These are phyloP conservation scores for Samia ricini DNA, from an alignment of 1,140 invertebrate species.

Conservation along the genomic window DNA sequence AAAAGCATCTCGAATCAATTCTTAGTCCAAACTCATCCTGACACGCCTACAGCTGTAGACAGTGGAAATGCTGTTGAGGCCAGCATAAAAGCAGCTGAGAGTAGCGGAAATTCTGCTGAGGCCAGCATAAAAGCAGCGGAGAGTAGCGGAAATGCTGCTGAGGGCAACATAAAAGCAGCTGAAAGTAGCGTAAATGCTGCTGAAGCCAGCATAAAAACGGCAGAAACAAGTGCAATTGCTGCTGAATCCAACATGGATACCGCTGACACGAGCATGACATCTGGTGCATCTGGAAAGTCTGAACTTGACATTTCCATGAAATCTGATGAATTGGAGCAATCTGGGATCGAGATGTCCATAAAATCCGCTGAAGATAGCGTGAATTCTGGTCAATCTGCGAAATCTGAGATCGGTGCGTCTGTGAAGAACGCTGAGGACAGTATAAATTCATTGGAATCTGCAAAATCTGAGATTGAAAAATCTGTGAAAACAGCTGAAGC, in stretches of 20 bases:
- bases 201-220: slow-evolving; percentile 3
- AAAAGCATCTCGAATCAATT: slow-evolving; percentile 14
- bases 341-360: background rate
- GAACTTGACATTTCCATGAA: background rate
- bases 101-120: slow-evolving; percentile 12
- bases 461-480: slow-evolving; percentile 1
- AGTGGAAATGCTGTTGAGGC: background rate
- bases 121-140: background rate
- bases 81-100: background rate
- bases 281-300: background rate
- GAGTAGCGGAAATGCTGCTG: slow-evolving; percentile 5
- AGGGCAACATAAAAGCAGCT: background rate
- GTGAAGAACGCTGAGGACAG: slow-evolving; percentile 29
- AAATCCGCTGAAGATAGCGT: background rate
- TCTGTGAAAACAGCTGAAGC: slow-evolving; percentile 6
- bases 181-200: slow-evolving; percentile 4
- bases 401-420: slow-evolving; percentile 20
- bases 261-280: too few species aligned
- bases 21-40: background rate
- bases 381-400: slow-evolving; percentile 1
- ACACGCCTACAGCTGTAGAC: background rate
- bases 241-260: slow-evolving; percentile 5
- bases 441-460: slow-evolving; percentile 10
- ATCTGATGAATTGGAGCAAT: background rate
- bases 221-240: background rate